Conservation (phyloP, 2,797 vertebrate species). For the Coregonus sp. region DNA sequence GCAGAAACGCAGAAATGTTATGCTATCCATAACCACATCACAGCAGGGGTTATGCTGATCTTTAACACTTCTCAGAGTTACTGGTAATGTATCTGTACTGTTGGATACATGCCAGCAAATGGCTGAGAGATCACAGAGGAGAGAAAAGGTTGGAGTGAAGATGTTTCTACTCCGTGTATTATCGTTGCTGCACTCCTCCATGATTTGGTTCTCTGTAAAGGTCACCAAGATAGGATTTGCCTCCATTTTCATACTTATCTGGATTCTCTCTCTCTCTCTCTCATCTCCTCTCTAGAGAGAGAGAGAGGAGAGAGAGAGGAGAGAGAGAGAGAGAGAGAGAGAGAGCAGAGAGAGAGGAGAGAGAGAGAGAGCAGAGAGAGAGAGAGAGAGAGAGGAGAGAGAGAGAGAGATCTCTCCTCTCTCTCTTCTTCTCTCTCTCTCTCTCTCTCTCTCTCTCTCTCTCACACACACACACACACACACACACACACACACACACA, state of each 20-base stretch:
- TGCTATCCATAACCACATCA: not conserved
- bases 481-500: not conserved
- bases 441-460: too few relatives aligned
- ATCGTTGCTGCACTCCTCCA: constrained; percentile 49
- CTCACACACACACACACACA: not conserved
- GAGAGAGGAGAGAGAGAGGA: too few relatives aligned
- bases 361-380: too few relatives aligned
- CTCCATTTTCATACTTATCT: constrained; percentile 55
- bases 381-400: too few relatives aligned
- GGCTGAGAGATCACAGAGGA: too few relatives aligned
- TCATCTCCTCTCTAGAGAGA: too few relatives aligned
- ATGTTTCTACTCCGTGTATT: constrained; percentile 57
- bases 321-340: too few relatives aligned
- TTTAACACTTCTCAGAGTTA: constrained; percentile 22
- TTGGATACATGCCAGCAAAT: constrained; percentile 30
- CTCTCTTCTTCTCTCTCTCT: too few relatives aligned
- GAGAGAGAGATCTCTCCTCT: too few relatives aligned
- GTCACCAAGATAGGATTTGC: constrained; percentile 59
- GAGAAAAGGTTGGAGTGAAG: constrained; percentile 45
- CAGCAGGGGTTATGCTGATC: constrained; percentile 26
- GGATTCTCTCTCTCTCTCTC: not conserved
- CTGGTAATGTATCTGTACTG: not conserved
- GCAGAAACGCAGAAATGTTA: constrained; percentile 9
- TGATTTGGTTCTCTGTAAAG: constrained; percentile 61
- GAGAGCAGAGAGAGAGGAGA: too few relatives aligned